Percentiles rank a stretch among this genome's conserved stretches.
phyloP scores from a whole-genome alignment of 1,140 invertebrate genomes.

The Megathymus violae region DNA sequence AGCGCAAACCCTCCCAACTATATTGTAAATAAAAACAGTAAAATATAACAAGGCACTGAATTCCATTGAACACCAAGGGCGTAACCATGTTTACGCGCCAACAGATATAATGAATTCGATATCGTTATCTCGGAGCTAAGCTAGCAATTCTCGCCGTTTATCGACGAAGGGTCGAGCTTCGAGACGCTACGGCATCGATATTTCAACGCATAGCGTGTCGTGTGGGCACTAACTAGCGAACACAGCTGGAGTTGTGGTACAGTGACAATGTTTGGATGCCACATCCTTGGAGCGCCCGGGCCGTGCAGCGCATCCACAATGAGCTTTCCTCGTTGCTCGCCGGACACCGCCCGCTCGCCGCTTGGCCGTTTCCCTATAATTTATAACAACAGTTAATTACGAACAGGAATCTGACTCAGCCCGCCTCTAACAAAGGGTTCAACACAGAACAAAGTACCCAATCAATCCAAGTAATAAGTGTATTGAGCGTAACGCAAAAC shows the following conservation, averaged over 20 bases:
- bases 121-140: slow-evolving; percentile 20
- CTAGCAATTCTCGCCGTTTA: slow-evolving; percentile 34
- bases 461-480: too few relatives aligned
- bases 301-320: slow-evolving; percentile 71
- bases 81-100: slow-evolving; percentile 23
- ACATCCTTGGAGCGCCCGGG: slow-evolving; percentile 55
- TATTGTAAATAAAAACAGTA: slow-evolving; percentile 16
- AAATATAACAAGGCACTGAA: slow-evolving; percentile 20
- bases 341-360: slow-evolving; percentile 44
- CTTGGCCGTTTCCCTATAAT: slow-evolving; percentile 54
- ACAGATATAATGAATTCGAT: slow-evolving; percentile 26
- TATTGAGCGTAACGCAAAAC: slow-evolving; percentile 8
- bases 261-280: slow-evolving; percentile 71
- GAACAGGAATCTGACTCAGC: slow-evolving; percentile 72
- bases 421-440: slow-evolving; percentile 36
- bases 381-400: slow-evolving; percentile 77
- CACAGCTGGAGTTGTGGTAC: slow-evolving; percentile 73
- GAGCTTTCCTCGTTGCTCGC: slow-evolving; percentile 41
- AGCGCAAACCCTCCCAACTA: not conserved
- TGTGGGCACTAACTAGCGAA: slow-evolving; percentile 69
- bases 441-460: slow-evolving; percentile 3
- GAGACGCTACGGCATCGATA: slow-evolving; percentile 49
- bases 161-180: slow-evolving; percentile 42
- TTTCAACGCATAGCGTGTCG: slow-evolving; percentile 61
- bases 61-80: slow-evolving; percentile 21